Percentiles rank a stretch among this genome's conserved stretches.
phyloP scores from a whole-genome alignment of 2,888 invertebrate genomes.

The Orthonychiurus folsomi region DNA sequence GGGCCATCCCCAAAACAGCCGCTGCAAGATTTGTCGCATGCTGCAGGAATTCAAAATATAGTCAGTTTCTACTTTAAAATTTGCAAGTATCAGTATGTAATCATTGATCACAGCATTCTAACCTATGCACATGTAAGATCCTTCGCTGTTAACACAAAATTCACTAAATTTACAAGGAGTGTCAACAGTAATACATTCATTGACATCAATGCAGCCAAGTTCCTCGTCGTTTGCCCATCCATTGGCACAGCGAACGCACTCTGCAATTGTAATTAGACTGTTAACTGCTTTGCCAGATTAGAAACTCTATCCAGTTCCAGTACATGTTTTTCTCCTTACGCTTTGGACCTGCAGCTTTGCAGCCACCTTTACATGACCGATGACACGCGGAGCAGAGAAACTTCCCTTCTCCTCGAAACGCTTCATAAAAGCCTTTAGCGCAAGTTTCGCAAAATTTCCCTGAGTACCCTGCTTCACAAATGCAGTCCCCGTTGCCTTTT shows the following conservation, averaged over 20 bases:
- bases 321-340: conserved; percentile 49
- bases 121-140: conserved; percentile 66
- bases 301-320: neutral
- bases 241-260: conserved; percentile 55
- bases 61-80: too few relatives aligned
- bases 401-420: conserved; percentile 64
- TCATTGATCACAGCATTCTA: conserved; percentile 33
- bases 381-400: conserved; percentile 71
- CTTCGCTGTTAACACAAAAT: conserved; percentile 82
- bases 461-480: conserved; percentile 71
- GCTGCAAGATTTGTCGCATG: conserved; percentile 73
- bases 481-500: conserved; percentile 84
- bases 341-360: conserved; percentile 62
- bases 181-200: conserved; percentile 63
- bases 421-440: conserved; percentile 58
- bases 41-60: too few relatives aligned
- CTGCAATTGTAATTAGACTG: conserved; percentile 40
- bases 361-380: conserved; percentile 64
- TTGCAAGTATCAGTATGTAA: neutral
- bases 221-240: conserved; percentile 68
- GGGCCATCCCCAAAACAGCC: conserved; percentile 83
- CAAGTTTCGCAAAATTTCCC: conserved; percentile 74
- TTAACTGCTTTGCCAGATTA: conserved; percentile 3
- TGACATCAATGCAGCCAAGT: conserved; percentile 71
- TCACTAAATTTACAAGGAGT: conserved; percentile 54